Base-by-base conservation (phyloP, 2,888 invertebrate species). In the Himalopsyche japonica region DNA sequence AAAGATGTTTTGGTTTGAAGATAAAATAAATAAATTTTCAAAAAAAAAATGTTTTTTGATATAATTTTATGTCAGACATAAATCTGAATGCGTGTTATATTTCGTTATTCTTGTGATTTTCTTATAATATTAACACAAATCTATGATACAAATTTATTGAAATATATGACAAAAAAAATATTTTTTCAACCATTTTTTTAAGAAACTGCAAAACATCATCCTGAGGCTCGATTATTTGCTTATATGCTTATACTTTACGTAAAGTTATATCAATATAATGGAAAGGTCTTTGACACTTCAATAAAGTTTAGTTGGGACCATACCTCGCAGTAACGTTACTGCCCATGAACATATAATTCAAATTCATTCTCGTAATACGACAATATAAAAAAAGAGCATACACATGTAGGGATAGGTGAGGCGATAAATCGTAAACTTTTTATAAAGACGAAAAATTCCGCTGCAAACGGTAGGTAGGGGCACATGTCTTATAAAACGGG, bases 401-500 rank as follows among this genome's bases (percentile, higher is more conserved):
- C 81, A 80, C 64, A 80, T 82, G 57, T 37, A 77, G 79, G 82
- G 80, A 49, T 81, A 80, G 85, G 80, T 70, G 82, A 64, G 77
- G 84, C 80, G 37, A 86, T 86, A 86, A 86, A 86, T 86, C 82
- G 49, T 57, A 77, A 86, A 86, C 82, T 84, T 86, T 86, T 86
- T 86, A 86, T 86, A 86, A 86, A 84, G 86, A 84, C 64, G 84
- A 86, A 86, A 84, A 79, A 84, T 82, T 84, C 80, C 82, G 47
- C 57, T 83, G 83, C 85, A 83, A 43, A 83, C 3, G 47, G 70
- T 81, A 78, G 85, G 76, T 81, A 57, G 79, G 79, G 81, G 80
- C 86, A 83, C 84, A 84, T 83, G 84, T 86, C 84, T 84, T 82
- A 84, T 81, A 79, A 85, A 84, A 79, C 81, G 84, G 81, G 82